Base-by-base conservation (phyloP, 23 tunicate species). In the Ascidia mentula region DNA sequence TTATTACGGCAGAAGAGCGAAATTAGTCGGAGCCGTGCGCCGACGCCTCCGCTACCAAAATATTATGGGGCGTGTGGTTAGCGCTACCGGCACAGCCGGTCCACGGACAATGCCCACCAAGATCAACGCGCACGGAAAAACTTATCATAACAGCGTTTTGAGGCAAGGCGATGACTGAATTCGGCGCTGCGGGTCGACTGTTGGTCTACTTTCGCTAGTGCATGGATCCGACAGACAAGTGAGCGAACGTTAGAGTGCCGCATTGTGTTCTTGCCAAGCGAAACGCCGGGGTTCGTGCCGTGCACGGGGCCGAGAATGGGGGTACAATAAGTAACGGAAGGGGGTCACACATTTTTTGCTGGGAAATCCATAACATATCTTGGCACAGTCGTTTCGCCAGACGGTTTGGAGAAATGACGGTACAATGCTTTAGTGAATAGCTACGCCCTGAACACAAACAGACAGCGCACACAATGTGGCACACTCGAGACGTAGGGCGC, bases 11-110 rank as follows among this genome's bases (percentile, higher is more conserved):
- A 28, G 65, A 6, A 28, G 12, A 26, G 28, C 65, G 24, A 53
- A 53, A 53, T 53, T 53, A 53, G 65, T 26, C 22, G 24, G 13
- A 53, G 28, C 22, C 65, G 24, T 28, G 65, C 65, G 65, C 22
- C 65, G 65, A 53, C 65, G 65, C 65, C 65, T 53, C 65, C 65
- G 65, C 24, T 20, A 53, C 28, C 22, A 53, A 20, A 53, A 53
- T 53, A 53, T 53, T 53, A 53, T 53, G 65, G 65, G 65, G 65
- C 65, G 65, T 53, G 65, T 28, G 65, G 65, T 53, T 28, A 1
- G 24, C 65, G 24, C 65, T 53, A 53, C 65, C 65, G 65, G 65
- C 28, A 20, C 65, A 53, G 65, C 12, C 65, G 28, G 4, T 26
- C 12, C 28, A 53, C 65, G 24, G 22, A 53, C 65, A 53, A 53